phyloP scores from a whole-genome alignment of 2,888 invertebrate genomes.

The Drosophila setosimentum region DNA sequence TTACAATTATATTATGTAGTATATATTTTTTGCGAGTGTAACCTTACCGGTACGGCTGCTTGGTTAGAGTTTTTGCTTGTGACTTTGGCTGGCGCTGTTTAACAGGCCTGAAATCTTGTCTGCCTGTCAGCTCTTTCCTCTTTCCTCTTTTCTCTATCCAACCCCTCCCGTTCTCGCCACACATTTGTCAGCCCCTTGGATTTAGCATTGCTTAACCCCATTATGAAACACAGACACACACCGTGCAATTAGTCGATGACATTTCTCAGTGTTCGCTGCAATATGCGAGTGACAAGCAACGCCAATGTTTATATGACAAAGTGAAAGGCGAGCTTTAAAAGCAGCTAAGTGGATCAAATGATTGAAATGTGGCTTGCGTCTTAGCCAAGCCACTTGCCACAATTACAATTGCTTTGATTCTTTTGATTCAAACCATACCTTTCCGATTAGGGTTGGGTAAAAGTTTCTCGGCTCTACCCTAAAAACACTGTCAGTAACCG shows the following conservation, averaged over 20 bases:
- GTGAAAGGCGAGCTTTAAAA: not conserved
- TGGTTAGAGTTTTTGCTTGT: not conserved
- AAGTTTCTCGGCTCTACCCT: not conserved
- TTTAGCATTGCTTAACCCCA: conserved; percentile 23
- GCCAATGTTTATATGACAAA: not conserved
- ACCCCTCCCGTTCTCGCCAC: not conserved
- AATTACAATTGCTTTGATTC: not conserved
- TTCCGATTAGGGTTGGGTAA: not conserved
- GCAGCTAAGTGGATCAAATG: not conserved
- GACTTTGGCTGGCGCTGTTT: conserved; percentile 12
- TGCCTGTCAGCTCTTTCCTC: conserved; percentile 12
- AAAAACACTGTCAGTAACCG: too few species aligned
- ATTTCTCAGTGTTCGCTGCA: conserved; percentile 23
- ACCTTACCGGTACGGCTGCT: not conserved
- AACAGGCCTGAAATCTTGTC: conserved; percentile 32
- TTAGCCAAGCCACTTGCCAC: not conserved
- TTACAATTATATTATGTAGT: not conserved
- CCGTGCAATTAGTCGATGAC: conserved; percentile 49
- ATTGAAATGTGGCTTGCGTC: not conserved
- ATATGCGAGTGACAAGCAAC: not conserved
- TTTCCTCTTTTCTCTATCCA: too few species aligned
- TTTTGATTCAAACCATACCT: not conserved
- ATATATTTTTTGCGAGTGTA: not conserved
- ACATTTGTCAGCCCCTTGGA: not conserved
- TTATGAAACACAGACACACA: conserved; percentile 12